Conservation (phyloP, 2,888 invertebrate species). For the Lasioglossum morio region DNA sequence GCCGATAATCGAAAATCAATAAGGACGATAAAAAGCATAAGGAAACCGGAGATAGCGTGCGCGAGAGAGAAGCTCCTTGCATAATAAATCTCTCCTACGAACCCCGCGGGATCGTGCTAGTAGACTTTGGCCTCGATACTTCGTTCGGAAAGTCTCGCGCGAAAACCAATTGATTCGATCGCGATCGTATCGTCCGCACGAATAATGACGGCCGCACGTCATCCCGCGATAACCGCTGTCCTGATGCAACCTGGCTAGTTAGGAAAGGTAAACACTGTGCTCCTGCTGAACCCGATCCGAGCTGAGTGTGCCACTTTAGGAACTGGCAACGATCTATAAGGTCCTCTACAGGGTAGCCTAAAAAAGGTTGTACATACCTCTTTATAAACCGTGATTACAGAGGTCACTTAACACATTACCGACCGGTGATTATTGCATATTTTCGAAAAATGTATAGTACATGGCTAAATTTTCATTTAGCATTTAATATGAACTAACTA, state of each 20-base stretch:
- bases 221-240: conserved; percentile 25
- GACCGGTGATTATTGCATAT: too few species aligned
- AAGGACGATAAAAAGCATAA: conserved; percentile 70
- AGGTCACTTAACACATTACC: too few species aligned
- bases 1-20: conserved; percentile 74
- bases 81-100: conserved; percentile 65
- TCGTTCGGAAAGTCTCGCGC: conserved; percentile 25
- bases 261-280: neutral
- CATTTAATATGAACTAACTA: too few species aligned
- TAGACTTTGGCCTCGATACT: conserved; percentile 40
- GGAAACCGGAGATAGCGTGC: conserved; percentile 56
- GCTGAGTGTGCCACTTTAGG: neutral
- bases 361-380: too few species aligned
- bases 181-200: conserved; percentile 22
- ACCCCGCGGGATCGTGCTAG: conserved; percentile 29
- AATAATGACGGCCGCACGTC: conserved; percentile 3
- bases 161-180: conserved; percentile 51
- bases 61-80: conserved; percentile 49
- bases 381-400: too few species aligned
- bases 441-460: too few species aligned
- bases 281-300: neutral
- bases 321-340: neutral
- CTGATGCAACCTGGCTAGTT: neutral
- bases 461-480: too few species aligned
- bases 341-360: too few species aligned